Percentiles rank a stretch among this genome's conserved stretches.
Evolutionary conservation across 2,888 invertebrate species (phyloP).

Genomic region (Agrilus biguttatus): DNA sequence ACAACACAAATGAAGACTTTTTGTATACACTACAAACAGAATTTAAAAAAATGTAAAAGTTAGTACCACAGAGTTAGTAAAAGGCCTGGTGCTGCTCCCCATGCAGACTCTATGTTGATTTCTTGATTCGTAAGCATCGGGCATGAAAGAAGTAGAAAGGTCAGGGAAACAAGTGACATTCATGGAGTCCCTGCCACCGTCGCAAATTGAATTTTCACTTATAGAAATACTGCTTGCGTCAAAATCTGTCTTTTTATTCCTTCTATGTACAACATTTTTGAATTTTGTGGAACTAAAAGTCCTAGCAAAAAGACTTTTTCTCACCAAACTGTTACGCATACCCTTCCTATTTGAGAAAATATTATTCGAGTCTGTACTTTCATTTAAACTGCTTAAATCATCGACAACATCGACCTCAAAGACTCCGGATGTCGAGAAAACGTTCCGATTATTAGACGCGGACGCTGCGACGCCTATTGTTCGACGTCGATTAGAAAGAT

Average conservation of each 20-base stretch:
- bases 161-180: conserved; percentile 28
- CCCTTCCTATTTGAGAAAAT: conserved; percentile 3
- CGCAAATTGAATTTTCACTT: conserved; percentile 9
- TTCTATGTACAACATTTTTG: conserved; percentile 13
- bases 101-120: conserved; percentile 16
- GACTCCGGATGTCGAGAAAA: conserved; percentile 24
- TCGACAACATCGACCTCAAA: conserved; percentile 26
- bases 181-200: conserved; percentile 17
- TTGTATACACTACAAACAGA: no score
- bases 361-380: neutral
- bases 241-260: conserved; percentile 16
- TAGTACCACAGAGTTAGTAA: conserved; percentile 29
- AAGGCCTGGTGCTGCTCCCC: conserved; percentile 19
- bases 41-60: conserved; percentile 21
- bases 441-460: conserved; percentile 22
- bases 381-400: conserved; percentile 17
- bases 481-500: conserved; percentile 26
- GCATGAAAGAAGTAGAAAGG: conserved; percentile 21
- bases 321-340: conserved; percentile 15
- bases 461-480: conserved; percentile 23
- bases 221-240: conserved; percentile 21
- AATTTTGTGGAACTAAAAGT: conserved; percentile 29
- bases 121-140: conserved; percentile 11
- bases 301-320: conserved; percentile 25
- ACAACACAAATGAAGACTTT: no score